Percentiles rank a stretch among this genome's conserved stretches.
phyloP scores from a whole-genome alignment of 2,888 invertebrate species.

The Dorcus parallelipipedus region DNA sequence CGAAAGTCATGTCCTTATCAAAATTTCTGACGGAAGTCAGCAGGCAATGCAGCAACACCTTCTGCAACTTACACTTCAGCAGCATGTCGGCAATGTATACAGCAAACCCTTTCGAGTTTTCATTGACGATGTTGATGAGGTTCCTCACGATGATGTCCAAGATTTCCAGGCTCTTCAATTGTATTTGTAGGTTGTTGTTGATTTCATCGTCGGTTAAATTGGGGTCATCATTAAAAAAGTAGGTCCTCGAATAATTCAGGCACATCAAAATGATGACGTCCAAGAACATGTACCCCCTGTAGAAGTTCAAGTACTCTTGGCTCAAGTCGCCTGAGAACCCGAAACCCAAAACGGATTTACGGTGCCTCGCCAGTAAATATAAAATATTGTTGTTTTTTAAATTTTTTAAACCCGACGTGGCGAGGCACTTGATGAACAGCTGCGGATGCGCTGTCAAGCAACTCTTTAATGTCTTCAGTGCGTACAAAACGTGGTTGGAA shows the following conservation, averaged over 20 bases:
- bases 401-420: slow-evolving; percentile 68
- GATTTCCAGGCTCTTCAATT: slow-evolving; percentile 71
- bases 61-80: slow-evolving; percentile 77
- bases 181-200: slow-evolving; percentile 72
- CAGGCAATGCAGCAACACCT: slow-evolving; percentile 75
- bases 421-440: slow-evolving; percentile 69
- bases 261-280: slow-evolving; percentile 74
- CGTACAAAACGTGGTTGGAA: slow-evolving; percentile 69
- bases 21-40: slow-evolving; percentile 70
- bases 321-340: slow-evolving; percentile 62
- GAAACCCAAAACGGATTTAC: slow-evolving; percentile 73
- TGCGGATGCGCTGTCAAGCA: slow-evolving; percentile 68
- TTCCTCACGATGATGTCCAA: slow-evolving; percentile 69
- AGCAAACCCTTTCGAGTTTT: slow-evolving; percentile 73
- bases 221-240: slow-evolving; percentile 67
- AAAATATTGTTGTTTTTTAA: slow-evolving; percentile 54
- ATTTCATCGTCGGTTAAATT: slow-evolving; percentile 67
- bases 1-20: slow-evolving; percentile 60
- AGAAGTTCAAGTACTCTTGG: slow-evolving; percentile 64
- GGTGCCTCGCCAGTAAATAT: slow-evolving; percentile 67
- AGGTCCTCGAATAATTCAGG: slow-evolving; percentile 77
- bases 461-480: slow-evolving; percentile 69
- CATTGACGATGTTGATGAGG: slow-evolving; percentile 68
- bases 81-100: slow-evolving; percentile 73
- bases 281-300: slow-evolving; percentile 74